Percentiles rank a stretch among this genome's conserved stretches.
Conservation (phyloP, 2,113 vertebrate species). For the Thinocorus orbignyianus region DNA sequence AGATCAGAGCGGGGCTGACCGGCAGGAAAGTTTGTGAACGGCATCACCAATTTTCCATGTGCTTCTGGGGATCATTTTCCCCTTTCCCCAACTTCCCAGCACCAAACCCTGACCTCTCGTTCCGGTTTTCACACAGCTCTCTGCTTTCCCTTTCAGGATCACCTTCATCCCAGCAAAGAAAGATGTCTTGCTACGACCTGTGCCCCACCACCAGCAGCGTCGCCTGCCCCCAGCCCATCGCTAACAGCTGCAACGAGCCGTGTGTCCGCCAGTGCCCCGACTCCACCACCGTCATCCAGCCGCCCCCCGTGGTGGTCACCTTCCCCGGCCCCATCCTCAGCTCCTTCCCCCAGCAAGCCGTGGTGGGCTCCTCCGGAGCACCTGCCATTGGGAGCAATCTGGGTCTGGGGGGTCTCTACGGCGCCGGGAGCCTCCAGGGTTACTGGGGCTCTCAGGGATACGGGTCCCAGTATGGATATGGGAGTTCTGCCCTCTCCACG, state of each 20-base stretch:
- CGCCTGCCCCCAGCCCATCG: constrained; percentile 1
- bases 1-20: background rate
- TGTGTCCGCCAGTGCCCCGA: background rate
- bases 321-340: constrained; percentile 55
- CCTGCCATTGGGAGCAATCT: background rate
- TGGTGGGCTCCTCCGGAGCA: background rate
- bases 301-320: background rate
- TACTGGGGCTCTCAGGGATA: background rate
- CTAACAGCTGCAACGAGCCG: background rate
- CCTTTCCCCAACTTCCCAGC: background rate
- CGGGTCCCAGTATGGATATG: background rate
- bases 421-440: fast-evolving
- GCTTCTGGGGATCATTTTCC: fast-evolving
- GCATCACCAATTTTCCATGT: background rate
- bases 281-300: background rate
- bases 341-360: constrained; percentile 33
- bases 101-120: background rate
- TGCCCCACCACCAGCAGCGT: background rate
- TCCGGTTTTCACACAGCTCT: fast-evolving
- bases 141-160: background rate
- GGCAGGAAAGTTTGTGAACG: background rate
- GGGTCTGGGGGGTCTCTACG: background rate
- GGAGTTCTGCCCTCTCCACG: background rate
- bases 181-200: constrained; percentile 40
- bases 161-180: background rate